Base-by-base conservation (phyloP, 2,797 vertebrate genomes). In the Rhadinocentrus ornatus region DNA sequence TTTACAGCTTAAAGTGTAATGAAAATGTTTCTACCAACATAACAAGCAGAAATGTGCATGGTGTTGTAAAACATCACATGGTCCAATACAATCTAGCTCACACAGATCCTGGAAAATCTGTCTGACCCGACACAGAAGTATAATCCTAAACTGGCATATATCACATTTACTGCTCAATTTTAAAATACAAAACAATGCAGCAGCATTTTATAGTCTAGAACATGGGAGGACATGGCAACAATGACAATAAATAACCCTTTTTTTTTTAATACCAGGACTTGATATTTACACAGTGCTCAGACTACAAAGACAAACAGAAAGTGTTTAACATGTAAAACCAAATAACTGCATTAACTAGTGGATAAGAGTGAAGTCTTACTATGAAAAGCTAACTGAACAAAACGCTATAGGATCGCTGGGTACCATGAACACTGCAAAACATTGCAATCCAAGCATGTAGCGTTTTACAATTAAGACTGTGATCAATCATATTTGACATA, bases 191-290 rank as follows among this genome's bases (percentile, higher is more conserved):
- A 80, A 73, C 46, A 86, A 63, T 2, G 7, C 41, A 70, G 59
- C 54, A 52, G 16, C 80, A 66, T 68, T 84, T 83, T 77, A 89
- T 34, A 18, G 68, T 52, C 46, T n/a, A 66, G 66, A 64, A 74
- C 73, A 61, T 65, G 77, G 83, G 86, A 80, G 85, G 77, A 84
- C 65, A 86, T 79, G 80, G 74, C 71, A 65, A 60, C 35, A 6
- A 62, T 53, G 62, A 67, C 68, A 55, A 86, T 83, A 84, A 88
- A 89, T 77, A 82, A 84, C 26, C 26, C 34, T 54, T 62, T 78
- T 77, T 77, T 64, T 78, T 77, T 77, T 62, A 88, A 82, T 54
- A 74, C 69, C 29, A 66, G 65, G 34, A 66, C 13, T 48, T 18
- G 61, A 77, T 64, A 75, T 82, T 69, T 77, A 55, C 59, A 55